Evolutionary conservation across 2,888 invertebrate species (phyloP).

Genomic region (Drosophila kanekoi): DNA sequence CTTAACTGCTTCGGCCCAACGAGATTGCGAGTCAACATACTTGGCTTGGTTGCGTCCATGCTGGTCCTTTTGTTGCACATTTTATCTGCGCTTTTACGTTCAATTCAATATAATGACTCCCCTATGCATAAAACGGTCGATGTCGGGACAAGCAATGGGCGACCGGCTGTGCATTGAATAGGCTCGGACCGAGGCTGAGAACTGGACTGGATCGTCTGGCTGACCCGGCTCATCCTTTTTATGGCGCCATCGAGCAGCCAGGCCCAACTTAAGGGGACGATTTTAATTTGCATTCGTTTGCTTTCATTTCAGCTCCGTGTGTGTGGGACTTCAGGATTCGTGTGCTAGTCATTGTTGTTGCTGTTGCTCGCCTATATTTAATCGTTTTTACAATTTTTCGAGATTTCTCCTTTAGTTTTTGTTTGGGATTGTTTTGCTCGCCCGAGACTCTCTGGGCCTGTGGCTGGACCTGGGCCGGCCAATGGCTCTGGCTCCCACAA

Average conservation of each 20-base stretch:
- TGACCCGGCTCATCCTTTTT: conserved; percentile 64
- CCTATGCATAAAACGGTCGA: conserved; percentile 75
- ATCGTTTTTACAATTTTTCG: conserved; percentile 74
- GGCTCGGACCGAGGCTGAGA: conserved; percentile 8
- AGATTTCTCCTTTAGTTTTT: conserved; percentile 67
- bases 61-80: conserved; percentile 75
- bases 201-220: conserved; percentile 56
- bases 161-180: conserved; percentile 22
- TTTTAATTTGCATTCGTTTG: conserved; percentile 84
- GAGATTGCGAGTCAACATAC: conserved; percentile 64
- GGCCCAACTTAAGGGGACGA: conserved; percentile 69
- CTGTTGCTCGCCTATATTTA: conserved; percentile 66
- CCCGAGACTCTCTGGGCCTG: conserved; percentile 12
- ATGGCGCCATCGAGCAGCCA: conserved; percentile 64
- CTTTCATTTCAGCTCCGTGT: conserved; percentile 67
- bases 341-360: conserved; percentile 39
- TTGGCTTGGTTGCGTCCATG: conserved; percentile 48
- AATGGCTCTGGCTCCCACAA: conserved; percentile 21
- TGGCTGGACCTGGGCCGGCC: conserved; percentile 8
- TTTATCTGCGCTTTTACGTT: conserved; percentile 79
- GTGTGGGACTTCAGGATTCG: conserved; percentile 31
- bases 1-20: conserved; percentile 57
- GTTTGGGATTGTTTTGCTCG: conserved; percentile 36
- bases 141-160: conserved; percentile 29
- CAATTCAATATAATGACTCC: conserved; percentile 82